Base-by-base conservation (phyloP, 2,888 invertebrate species). In the Diploptera punctata region DNA sequence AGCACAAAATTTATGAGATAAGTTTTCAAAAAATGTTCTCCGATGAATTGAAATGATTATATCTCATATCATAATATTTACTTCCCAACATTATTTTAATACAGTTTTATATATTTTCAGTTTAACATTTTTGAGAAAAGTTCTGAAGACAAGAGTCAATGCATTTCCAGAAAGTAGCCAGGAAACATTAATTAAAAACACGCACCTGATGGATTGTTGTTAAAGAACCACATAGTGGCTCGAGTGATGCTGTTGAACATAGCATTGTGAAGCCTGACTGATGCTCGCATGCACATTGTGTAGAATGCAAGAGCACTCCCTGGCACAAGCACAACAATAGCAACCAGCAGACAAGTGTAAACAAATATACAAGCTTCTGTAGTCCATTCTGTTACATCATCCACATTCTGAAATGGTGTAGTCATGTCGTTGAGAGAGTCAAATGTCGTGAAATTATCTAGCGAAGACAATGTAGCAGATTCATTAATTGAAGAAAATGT, bases 151-250 rank as follows among this genome's bases (percentile, higher is more conserved):
- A n/a, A n/a, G n/a, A n/a, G n/a, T n/a, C n/a, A n/a, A n/a, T n/a
- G n/a, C n/a, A n/a, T n/a, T n/a, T n/a, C n/a, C n/a, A n/a, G n/a
- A n/a, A n/a, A n/a, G n/a, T n/a, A n/a, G n/a, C n/a, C n/a, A n/a
- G n/a, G n/a, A n/a, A n/a, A n/a, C n/a, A n/a, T n/a, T n/a, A n/a
- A n/a, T n/a, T n/a, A n/a, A n/a, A n/a, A n/a, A n/a, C n/a, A n/a
- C 24, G 80, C 77, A 85, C 87, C 87, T 67, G 85, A 82, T 1
- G 95, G 93, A 81, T 95, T 96, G 0, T 89, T 90, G 78, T 95
- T 94, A 80, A 95, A 96, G 82, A 96, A 96, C 71, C 86, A 80
- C 84, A 91, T 88, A 2, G 85, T 84, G 0, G 87, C 83, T 71
- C 85, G 80, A 18, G 88, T 83, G 13, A 90, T 80, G n/a, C 85